phyloP scores from a whole-genome alignment of 2,113 vertebrate species.

The Gobio gobio region DNA sequence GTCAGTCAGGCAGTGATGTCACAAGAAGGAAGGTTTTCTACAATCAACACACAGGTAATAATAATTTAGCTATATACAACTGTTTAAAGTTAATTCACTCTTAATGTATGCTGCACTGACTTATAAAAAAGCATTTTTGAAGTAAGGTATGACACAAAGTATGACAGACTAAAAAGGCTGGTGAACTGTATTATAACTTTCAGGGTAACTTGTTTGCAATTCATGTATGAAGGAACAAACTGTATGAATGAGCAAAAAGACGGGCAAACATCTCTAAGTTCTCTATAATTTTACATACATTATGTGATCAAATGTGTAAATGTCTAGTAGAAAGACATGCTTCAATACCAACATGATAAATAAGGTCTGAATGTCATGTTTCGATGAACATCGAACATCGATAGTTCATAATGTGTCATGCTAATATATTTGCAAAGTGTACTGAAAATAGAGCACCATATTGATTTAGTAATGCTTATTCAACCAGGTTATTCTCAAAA shows the following conservation, averaged over 20 bases:
- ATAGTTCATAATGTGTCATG: not conserved
- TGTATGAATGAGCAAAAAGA: not conserved
- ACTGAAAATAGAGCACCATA: too few species aligned
- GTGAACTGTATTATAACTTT: not conserved
- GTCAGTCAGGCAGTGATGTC: slow-evolving; percentile 9
- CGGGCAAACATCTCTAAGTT: not conserved
- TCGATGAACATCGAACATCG: too few species aligned
- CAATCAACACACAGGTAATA: slow-evolving; percentile 29
- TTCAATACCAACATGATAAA: not conserved
- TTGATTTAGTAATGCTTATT: too few species aligned
- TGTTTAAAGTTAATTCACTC: not conserved
- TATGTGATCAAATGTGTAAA: not conserved
- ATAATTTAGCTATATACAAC: not conserved
- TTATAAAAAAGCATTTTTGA: not conserved
- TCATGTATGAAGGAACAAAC: not conserved
- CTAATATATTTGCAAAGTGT: too few species aligned
- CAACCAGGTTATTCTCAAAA: not conserved
- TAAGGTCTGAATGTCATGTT: not conserved
- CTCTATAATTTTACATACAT: not conserved
- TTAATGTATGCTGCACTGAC: not conserved
- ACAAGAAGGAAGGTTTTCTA: not conserved
- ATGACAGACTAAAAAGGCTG: not conserved
- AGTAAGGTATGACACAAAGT: not conserved
- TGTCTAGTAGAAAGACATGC: not conserved
- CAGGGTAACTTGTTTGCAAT: not conserved